These are phyloP conservation scores for Pseudopipra pipra DNA, from an alignment of 2,113 vertebrate species.

Conservation along the genomic window DNA sequence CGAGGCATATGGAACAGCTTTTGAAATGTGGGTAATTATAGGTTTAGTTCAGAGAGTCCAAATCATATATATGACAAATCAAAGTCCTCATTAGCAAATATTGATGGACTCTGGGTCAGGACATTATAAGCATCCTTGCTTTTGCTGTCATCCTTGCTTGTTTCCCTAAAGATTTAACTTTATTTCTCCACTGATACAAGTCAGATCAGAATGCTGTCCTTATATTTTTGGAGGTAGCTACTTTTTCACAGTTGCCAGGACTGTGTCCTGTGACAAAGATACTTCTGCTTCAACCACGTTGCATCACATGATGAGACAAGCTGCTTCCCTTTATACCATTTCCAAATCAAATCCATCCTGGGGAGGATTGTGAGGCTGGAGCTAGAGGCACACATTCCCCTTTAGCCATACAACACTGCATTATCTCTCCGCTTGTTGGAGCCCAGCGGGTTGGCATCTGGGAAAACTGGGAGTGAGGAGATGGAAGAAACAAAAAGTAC, in stretches of 20 bases:
- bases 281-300: not conserved
- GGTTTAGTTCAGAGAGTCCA: not conserved
- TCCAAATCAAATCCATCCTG: not conserved
- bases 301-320: not conserved
- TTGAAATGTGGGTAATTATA: not conserved
- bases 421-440: not conserved
- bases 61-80: not conserved
- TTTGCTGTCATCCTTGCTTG: not conserved
- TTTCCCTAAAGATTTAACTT: not conserved
- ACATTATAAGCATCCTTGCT: not conserved
- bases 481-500: not conserved
- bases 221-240: not conserved
- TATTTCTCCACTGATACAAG: accelerated
- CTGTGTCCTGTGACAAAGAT: not conserved
- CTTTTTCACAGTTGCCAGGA: not conserved
- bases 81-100: not conserved
- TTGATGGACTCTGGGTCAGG: not conserved
- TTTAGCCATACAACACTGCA: not conserved
- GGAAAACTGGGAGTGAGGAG: not conserved
- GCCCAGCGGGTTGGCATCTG: not conserved
- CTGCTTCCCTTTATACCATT: not conserved
- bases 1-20: not conserved
- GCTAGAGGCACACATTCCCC: not conserved
- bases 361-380: not conserved
- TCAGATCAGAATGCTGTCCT: not conserved